These are phyloP conservation scores for Channa maculata DNA, from an alignment of 2,113 vertebrate genomes.

Conservation along the genomic window DNA sequence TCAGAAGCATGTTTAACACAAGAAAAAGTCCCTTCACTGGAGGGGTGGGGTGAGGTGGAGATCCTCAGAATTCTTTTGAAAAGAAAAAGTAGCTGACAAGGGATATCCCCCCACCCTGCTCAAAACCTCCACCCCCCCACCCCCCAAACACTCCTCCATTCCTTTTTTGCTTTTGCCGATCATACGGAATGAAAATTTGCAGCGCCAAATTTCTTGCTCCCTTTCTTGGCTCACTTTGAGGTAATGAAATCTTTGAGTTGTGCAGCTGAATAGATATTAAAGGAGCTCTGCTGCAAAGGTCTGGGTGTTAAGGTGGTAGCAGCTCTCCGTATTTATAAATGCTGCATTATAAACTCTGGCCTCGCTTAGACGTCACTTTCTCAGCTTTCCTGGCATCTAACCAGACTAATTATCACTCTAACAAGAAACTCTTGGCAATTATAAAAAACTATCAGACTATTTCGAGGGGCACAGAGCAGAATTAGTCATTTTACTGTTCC, in stretches of 20 bases:
- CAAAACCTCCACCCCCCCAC: constrained; percentile 18
- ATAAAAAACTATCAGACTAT: constrained; percentile 29
- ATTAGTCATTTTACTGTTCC: constrained; percentile 22
- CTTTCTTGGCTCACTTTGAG: constrained; percentile 61
- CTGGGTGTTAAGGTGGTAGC: constrained; percentile 45
- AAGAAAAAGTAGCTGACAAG: constrained; percentile 77
- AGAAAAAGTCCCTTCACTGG: constrained; percentile 74
- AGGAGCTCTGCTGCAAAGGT: constrained; percentile 53
- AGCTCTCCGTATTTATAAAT: constrained; percentile 63
- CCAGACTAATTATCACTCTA: constrained; percentile 45
- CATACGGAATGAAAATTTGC: constrained; percentile 64
- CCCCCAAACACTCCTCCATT: background rate
- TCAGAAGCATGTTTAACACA: constrained; percentile 80
- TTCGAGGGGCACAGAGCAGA: background rate
- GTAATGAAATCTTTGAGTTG: constrained; percentile 58
- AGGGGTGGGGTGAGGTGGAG: constrained; percentile 22
- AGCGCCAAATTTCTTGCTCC: constrained; percentile 45
- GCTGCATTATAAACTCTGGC: constrained; percentile 41
- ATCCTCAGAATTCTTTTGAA: constrained; percentile 69
- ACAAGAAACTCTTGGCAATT: constrained; percentile 35
- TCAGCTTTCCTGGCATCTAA: constrained; percentile 42
- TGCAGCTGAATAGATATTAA: constrained; percentile 60
- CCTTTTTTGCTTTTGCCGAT: constrained; percentile 55
- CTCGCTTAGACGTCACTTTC: constrained; percentile 28
- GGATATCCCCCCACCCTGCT: constrained; percentile 52